Conservation (phyloP, 2,888 invertebrate genomes). For the Eumacrocentrus americanus region DNA sequence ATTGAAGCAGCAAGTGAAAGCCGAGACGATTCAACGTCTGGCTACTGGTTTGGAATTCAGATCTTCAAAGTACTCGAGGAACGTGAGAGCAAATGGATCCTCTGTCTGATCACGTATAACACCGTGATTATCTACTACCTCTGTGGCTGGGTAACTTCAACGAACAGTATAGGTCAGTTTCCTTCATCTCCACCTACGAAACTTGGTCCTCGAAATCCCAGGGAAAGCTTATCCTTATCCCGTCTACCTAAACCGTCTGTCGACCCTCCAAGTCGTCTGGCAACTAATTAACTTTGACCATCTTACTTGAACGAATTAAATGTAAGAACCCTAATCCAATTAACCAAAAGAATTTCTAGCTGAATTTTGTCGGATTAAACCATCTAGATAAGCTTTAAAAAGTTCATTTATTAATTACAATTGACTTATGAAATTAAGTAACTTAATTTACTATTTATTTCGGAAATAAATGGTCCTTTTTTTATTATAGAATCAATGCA, state of each 20-base stretch:
- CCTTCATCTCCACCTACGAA: conserved; percentile 15
- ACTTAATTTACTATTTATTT: too few relatives aligned
- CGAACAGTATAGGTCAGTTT: conserved; percentile 46
- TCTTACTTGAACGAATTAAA: neutral
- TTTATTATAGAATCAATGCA: too few relatives aligned
- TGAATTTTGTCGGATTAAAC: conserved; percentile 8
- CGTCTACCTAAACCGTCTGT: neutral
- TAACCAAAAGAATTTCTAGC: neutral
- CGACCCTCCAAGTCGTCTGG: conserved; percentile 10
- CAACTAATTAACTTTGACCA: conserved; percentile 10
- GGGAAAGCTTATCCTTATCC: conserved; percentile 2
- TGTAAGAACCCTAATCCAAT: neutral
- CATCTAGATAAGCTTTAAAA: too few relatives aligned
- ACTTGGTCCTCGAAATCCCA: conserved; percentile 3
- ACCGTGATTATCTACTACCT: conserved; percentile 40
- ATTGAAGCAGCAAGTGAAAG: neutral
- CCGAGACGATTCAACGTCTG: neutral
- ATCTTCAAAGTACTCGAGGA: conserved; percentile 34
- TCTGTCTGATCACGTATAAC: conserved; percentile 43
- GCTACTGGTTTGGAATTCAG: conserved; percentile 23
- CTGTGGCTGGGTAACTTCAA: conserved; percentile 38
- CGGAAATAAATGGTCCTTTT: too few relatives aligned
- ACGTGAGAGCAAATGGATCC: conserved; percentile 39
- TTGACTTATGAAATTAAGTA: too few relatives aligned
- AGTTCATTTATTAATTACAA: too few relatives aligned